Percentiles rank a stretch among this genome's conserved stretches.
Conservation (phyloP, 1,140 invertebrate genomes). For the Melipona quadrifasciata region DNA sequence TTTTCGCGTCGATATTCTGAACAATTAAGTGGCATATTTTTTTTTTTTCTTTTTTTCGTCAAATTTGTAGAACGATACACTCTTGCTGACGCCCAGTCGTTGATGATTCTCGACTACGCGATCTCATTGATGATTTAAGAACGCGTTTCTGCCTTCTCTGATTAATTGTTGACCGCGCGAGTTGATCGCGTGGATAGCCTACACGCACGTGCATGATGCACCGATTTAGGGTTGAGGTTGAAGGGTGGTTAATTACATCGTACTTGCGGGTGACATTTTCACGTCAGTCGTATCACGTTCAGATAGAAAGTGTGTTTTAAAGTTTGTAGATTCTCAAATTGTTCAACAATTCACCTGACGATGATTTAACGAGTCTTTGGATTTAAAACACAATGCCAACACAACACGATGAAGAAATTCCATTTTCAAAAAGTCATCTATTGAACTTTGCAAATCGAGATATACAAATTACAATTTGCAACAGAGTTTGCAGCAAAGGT, state of each 20-base stretch:
- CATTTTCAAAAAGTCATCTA: too few relatives aligned
- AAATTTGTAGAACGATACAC: neutral
- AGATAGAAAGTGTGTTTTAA: neutral
- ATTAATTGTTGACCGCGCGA: slow-evolving; percentile 52
- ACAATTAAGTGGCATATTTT: neutral
- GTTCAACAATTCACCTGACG: too few relatives aligned
- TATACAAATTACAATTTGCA: too few relatives aligned
- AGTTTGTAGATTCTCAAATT: neutral
- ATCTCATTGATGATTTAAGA: slow-evolving; percentile 40
- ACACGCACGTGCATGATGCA: slow-evolving; percentile 2
- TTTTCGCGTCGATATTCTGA: slow-evolving; percentile 35
- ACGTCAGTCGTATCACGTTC: neutral
- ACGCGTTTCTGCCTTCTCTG: slow-evolving; percentile 48
- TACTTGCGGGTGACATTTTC: slow-evolving; percentile 7
- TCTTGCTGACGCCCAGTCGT: neutral
- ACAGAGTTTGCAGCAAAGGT: too few relatives aligned
- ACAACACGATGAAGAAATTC: too few relatives aligned
- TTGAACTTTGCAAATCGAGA: neutral
- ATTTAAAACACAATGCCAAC: too few relatives aligned
- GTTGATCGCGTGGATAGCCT: neutral
- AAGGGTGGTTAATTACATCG: slow-evolving; percentile 30
- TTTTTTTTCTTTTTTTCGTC: neutral
- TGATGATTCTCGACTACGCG: neutral
- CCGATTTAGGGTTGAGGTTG: slow-evolving; percentile 19
- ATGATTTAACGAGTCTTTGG: too few relatives aligned